Percentiles rank a stretch among this genome's conserved stretches.
phyloP scores from a whole-genome alignment of 1,140 invertebrate genomes.

The Pseudomyrmex cubaensis region DNA sequence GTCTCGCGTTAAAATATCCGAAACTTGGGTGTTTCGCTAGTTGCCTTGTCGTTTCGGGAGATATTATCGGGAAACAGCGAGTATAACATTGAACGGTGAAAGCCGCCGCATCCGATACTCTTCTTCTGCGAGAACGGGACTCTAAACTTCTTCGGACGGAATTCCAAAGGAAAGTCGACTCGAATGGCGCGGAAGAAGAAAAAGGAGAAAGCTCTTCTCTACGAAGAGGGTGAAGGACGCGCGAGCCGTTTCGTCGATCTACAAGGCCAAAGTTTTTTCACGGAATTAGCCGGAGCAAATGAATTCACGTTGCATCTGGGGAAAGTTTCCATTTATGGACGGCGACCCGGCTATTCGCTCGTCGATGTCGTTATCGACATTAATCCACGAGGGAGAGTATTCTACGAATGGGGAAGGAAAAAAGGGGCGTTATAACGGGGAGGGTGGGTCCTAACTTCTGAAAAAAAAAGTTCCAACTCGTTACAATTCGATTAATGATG shows the following conservation, averaged over 20 bases:
- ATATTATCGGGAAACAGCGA: slow-evolving; percentile 42
- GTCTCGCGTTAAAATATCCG: not conserved
- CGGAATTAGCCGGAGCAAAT: slow-evolving; percentile 52
- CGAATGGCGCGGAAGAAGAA: slow-evolving; percentile 33
- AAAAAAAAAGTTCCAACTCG: not conserved
- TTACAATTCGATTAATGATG: not conserved
- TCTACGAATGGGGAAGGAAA: not conserved
- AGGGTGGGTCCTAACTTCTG: not conserved
- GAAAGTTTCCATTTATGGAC: slow-evolving; percentile 50
- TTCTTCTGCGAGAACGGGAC: slow-evolving; percentile 6
- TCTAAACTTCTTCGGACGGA: slow-evolving; percentile 57
- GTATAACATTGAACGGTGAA: slow-evolving; percentile 37
- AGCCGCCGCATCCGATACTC: slow-evolving; percentile 13
- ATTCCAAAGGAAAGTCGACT: slow-evolving; percentile 42
- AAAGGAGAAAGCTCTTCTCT: not conserved
- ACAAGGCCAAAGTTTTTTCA: slow-evolving; percentile 51
- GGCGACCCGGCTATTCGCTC: slow-evolving; percentile 12
- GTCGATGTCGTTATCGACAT: slow-evolving; percentile 25
- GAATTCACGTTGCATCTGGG: slow-evolving; percentile 47
- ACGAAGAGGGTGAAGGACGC: not conserved
- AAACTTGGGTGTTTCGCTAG: slow-evolving; percentile 31
- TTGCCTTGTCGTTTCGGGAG: not conserved
- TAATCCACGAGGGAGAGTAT: slow-evolving; percentile 26
- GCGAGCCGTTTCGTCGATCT: slow-evolving; percentile 25
- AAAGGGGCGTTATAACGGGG: not conserved